These are phyloP conservation scores for Muscicapa adusta DNA, from an alignment of 2,113 vertebrate species.

Conservation along the genomic window DNA sequence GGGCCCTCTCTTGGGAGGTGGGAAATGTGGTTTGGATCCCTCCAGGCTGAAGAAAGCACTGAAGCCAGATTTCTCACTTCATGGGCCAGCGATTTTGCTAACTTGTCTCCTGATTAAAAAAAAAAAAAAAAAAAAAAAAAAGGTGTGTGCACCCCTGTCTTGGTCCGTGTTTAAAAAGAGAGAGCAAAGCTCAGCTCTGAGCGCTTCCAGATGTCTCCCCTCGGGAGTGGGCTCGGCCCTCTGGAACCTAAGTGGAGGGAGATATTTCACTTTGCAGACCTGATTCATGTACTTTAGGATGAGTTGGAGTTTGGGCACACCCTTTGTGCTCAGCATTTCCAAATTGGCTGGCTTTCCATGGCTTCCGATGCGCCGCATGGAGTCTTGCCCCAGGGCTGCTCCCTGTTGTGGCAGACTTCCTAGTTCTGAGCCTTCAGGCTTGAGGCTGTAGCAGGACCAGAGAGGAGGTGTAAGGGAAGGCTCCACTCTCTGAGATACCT, in stretches of 20 bases:
- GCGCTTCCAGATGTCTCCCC: conserved; percentile 57
- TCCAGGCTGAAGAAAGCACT: conserved; percentile 26
- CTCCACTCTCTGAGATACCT: not conserved
- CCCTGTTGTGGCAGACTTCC: conserved; percentile 51
- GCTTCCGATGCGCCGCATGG: not conserved
- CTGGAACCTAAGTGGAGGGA: conserved; percentile 29
- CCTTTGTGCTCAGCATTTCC: conserved; percentile 60
- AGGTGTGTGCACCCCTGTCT: not conserved
- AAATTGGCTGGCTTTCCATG: conserved; percentile 44
- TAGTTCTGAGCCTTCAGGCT: conserved; percentile 35
- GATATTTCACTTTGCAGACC: conserved; percentile 49
- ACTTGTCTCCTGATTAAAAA: not conserved
- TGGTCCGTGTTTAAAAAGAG: not conserved
- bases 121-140: not conserved
- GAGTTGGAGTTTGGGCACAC: conserved; percentile 48
- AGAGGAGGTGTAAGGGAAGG: not conserved
- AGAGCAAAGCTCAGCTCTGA: conserved; percentile 7
- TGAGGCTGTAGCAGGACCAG: conserved; percentile 47
- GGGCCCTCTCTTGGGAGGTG: conserved; percentile 22
- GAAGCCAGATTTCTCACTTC: conserved; percentile 49
- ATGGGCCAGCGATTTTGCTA: conserved; percentile 8
- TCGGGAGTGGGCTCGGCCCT: conserved; percentile 47
- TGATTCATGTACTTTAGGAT: conserved; percentile 13
- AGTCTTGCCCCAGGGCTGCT: conserved; percentile 27
- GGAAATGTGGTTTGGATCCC: conserved; percentile 56